Conservation (phyloP, 2,113 vertebrate genomes). For the Miniopterus natalensis region DNA sequence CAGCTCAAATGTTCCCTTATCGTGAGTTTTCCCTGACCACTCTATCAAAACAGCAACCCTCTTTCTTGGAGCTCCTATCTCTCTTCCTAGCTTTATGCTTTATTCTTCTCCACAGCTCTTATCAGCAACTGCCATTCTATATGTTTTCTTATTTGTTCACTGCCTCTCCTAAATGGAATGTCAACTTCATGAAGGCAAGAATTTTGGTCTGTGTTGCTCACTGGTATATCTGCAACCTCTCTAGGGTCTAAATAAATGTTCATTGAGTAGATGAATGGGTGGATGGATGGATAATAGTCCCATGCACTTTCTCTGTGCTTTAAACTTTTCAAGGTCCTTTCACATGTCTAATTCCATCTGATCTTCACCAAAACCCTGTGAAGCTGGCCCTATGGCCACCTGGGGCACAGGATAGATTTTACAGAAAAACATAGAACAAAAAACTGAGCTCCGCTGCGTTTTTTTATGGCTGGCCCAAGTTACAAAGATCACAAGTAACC, state of each 20-base stretch:
- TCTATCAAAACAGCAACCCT: constrained; percentile 75
- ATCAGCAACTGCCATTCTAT: constrained; percentile 66
- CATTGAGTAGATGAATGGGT: background rate
- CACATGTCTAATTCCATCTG: background rate
- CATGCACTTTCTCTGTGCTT: background rate
- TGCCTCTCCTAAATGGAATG: constrained; percentile 44
- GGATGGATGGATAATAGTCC: background rate
- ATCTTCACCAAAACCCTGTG: constrained; percentile 45
- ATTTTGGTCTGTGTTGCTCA: background rate
- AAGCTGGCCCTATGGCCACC: background rate
- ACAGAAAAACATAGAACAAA: background rate
- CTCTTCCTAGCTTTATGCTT: constrained; percentile 61
- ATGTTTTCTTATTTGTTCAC: constrained; percentile 58
- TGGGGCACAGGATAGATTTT: background rate
- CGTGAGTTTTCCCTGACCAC: constrained; percentile 14
- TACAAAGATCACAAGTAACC: background rate
- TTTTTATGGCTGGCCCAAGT: background rate
- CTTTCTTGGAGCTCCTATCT: constrained; percentile 74
- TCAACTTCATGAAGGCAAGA: constrained; percentile 26
- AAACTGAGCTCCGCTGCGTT: background rate
- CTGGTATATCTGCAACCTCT: background rate
- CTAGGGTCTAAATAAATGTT: background rate
- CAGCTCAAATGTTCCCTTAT: constrained; percentile 55
- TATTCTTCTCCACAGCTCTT: constrained; percentile 60
- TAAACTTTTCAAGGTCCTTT: background rate